phyloP scores from a whole-genome alignment of 2,888 invertebrate species.

The Galerucella calmariensis region DNA sequence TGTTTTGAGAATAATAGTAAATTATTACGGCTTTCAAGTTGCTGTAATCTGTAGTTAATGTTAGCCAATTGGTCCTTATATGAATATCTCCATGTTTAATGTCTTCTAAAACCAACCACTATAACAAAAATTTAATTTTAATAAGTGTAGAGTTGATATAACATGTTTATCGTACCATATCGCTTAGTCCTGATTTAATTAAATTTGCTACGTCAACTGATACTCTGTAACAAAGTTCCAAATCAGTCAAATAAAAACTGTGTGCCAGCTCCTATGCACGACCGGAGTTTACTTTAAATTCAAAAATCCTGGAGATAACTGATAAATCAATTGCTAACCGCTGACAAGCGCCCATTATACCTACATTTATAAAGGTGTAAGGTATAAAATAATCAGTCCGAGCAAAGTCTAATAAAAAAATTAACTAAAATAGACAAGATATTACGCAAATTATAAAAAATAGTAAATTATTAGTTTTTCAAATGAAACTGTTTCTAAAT shows the following conservation, averaged over 20 bases:
- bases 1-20: neutral
- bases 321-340: too few relatives aligned
- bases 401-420: too few relatives aligned
- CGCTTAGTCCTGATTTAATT: slow-evolving; percentile 75
- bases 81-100: slow-evolving; percentile 95
- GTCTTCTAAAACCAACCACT: slow-evolving; percentile 95
- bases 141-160: neutral
- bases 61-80: slow-evolving; percentile 88
- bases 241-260: neutral
- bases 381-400: too few relatives aligned
- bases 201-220: slow-evolving; percentile 76
- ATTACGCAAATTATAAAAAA: too few relatives aligned
- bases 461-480: too few relatives aligned
- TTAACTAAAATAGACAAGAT: too few relatives aligned
- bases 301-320: too few relatives aligned
- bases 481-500: too few relatives aligned
- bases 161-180: slow-evolving; percentile 70
- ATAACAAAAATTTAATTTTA: slow-evolving; percentile 50
- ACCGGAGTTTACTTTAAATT: too few relatives aligned
- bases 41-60: slow-evolving; percentile 75
- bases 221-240: slow-evolving; percentile 67
- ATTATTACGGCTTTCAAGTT: slow-evolving; percentile 79
- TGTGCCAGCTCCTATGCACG: neutral
- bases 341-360: too few relatives aligned
- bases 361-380: too few relatives aligned